Base-by-base conservation (phyloP, 2,888 invertebrate species). In the Sisyra nigra region DNA sequence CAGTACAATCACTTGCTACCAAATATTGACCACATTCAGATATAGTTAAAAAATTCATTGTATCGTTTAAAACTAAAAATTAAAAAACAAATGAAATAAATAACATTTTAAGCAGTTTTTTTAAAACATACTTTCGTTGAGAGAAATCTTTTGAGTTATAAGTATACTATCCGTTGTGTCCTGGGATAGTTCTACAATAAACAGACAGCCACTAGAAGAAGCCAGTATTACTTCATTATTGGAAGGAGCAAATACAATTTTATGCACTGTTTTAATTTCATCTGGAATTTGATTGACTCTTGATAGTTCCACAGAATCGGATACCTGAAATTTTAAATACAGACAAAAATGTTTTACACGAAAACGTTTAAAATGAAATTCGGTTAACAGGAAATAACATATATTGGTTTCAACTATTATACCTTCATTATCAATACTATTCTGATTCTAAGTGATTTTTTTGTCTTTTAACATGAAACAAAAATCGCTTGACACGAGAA, bases 1-100 rank as follows among this genome's bases (percentile, higher is more conserved):
- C 74, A 41, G 67, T 59, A 2, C 71, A 62, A 56, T 85, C 83
- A 0, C 79, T 78, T 14, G 73, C 74, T 3, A 79, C 71, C 8
- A 88, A 56, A 55, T 78, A 82, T 33, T 65, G 67, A 40, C 70
- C 69, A 52, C 74, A 70, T 1, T 56, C 48, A 2, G 75, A 75
- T 3, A 71, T 54, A 10, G 55, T 50, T 44, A 75, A 49, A 14
- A 69, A 57, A 47, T 74, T 65, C 11, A 79, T 67, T 35, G 66
- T 60, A 40, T 72, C 68, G 49, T 67, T 69, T 14, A 80, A 57
- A 51, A 68, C 76, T 76, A 58, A 41, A 67, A 61, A 19, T 31
- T 32, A 40, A 24, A n/a, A n/a, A n/a, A n/a, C n/a, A 9, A 36
- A 17, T 39, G 33, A 29, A 9, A 5, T 4, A 18, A 14, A 40